These are phyloP conservation scores for Chrysolophus pictus DNA, from an alignment of 2,797 vertebrate species.

Conservation along the genomic window DNA sequence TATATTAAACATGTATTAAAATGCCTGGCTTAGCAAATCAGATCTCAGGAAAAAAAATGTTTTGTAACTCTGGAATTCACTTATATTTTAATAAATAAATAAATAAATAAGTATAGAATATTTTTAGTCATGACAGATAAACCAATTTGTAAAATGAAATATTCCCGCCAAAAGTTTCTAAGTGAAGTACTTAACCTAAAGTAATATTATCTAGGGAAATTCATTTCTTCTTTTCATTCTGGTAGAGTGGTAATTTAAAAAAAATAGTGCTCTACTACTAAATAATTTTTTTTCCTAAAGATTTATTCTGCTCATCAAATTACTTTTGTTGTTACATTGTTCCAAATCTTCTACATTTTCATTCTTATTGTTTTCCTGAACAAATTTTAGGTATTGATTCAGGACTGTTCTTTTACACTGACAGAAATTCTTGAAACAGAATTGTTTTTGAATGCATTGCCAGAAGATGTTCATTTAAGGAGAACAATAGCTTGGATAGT, in stretches of 20 bases:
- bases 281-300: not conserved
- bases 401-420: not conserved
- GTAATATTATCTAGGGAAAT: not conserved
- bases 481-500: not conserved
- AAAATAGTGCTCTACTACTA: not conserved
- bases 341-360: not conserved
- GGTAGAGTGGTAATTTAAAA: not conserved
- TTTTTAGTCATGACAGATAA: not conserved
- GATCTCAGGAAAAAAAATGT: not conserved
- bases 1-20: not conserved
- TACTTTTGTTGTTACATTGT: not conserved
- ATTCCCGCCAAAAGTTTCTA: not conserved
- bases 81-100: not conserved
- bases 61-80: not conserved
- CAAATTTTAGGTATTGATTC: not conserved
- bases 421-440: slow-evolving; percentile 9
- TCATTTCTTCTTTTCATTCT: not conserved
- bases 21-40: not conserved
- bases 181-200: not conserved
- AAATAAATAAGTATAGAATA: not conserved
- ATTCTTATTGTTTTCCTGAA: not conserved
- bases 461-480: slow-evolving; percentile 33
- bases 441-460: not conserved
- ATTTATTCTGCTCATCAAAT: not conserved
- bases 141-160: not conserved